Evolutionary conservation across 2,888 invertebrate species (phyloP).

Genomic region (Abrostola triplasia): DNA sequence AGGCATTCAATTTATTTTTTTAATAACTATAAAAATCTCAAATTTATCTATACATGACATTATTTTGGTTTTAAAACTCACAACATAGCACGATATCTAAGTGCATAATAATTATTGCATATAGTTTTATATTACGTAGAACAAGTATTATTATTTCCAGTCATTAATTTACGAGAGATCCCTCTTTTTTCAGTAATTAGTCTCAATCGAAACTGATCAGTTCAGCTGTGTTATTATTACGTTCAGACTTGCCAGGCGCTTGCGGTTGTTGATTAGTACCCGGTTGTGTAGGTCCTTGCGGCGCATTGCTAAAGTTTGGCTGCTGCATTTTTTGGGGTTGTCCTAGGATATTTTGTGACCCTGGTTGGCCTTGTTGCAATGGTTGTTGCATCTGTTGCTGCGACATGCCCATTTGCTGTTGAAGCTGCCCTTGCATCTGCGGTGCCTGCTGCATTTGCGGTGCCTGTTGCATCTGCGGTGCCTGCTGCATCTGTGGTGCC

Average conservation of each 20-base stretch:
- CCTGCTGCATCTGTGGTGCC: slow-evolving; percentile 51
- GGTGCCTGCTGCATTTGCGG: slow-evolving; percentile 7
- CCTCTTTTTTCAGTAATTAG: slow-evolving; percentile 41
- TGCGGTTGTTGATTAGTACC: slow-evolving; percentile 65
- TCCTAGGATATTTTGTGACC: slow-evolving; percentile 55
- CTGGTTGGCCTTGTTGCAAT: slow-evolving; percentile 57
- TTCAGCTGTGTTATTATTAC: slow-evolving; percentile 90
- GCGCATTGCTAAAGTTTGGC: slow-evolving; percentile 61
- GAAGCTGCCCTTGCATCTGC: slow-evolving; percentile 47
- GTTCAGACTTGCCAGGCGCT: slow-evolving; percentile 77
- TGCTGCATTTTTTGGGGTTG: slow-evolving; percentile 64
- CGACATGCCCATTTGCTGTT: slow-evolving; percentile 60
- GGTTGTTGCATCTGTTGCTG: slow-evolving; percentile 59
- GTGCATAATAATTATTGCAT: slow-evolving; percentile 60
- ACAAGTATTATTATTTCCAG: slow-evolving; percentile 59
- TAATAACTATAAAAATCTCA: slow-evolving; percentile 48
- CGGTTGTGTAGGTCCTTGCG: slow-evolving; percentile 60
- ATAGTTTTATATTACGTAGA: slow-evolving; percentile 56
- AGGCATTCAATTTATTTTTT: slow-evolving; percentile 42
- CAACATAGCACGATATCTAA: slow-evolving; percentile 55
- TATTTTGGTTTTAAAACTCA: slow-evolving; percentile 60
- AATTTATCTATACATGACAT: slow-evolving; percentile 59
- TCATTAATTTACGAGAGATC: slow-evolving; percentile 68
- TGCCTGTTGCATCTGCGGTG: no score
- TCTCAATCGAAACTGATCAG: slow-evolving; percentile 94